Percentiles rank a stretch among this genome's conserved stretches.
phyloP scores from a whole-genome alignment of 2,113 vertebrate genomes.

The Anser cygnoides region DNA sequence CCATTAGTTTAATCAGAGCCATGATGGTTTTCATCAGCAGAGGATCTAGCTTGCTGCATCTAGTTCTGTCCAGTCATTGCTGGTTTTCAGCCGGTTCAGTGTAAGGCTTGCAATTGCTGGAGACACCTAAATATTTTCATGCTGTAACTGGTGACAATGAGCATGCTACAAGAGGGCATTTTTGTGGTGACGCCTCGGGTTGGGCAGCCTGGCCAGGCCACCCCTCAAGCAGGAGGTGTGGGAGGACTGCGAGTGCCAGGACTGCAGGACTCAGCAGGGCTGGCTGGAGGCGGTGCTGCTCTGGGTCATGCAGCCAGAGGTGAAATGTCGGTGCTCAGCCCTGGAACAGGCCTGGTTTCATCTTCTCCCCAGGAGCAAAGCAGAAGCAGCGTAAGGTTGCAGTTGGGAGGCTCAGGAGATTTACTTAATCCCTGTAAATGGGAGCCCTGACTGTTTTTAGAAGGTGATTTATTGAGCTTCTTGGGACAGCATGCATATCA shows the following conservation, averaged over 20 bases:
- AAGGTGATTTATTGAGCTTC: not conserved
- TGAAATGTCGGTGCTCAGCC: not conserved
- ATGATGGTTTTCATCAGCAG: not conserved
- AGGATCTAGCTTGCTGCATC: not conserved
- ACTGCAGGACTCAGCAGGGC: not conserved
- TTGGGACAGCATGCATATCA: not conserved
- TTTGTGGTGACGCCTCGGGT: not conserved
- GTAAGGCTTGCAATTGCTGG: not conserved
- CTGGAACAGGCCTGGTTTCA: not conserved
- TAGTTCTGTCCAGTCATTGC: not conserved
- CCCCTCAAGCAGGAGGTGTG: not conserved
- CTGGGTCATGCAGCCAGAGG: no score
- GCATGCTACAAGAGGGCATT: not conserved
- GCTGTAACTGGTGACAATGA: not conserved
- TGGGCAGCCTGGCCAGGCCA: not conserved
- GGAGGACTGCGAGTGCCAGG: accelerated
- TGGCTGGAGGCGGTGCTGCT: not conserved
- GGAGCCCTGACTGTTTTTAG: not conserved
- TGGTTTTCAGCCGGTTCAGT: not conserved
- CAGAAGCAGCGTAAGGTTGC: not conserved
- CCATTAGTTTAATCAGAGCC: not conserved
- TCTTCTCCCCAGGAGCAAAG: not conserved
- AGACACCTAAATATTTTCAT: not conserved
- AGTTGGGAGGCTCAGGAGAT: not conserved
- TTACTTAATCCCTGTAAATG: not conserved